These are phyloP conservation scores for Rattus rattus DNA, from an alignment of 2,113 vertebrate species.

Conservation along the genomic window DNA sequence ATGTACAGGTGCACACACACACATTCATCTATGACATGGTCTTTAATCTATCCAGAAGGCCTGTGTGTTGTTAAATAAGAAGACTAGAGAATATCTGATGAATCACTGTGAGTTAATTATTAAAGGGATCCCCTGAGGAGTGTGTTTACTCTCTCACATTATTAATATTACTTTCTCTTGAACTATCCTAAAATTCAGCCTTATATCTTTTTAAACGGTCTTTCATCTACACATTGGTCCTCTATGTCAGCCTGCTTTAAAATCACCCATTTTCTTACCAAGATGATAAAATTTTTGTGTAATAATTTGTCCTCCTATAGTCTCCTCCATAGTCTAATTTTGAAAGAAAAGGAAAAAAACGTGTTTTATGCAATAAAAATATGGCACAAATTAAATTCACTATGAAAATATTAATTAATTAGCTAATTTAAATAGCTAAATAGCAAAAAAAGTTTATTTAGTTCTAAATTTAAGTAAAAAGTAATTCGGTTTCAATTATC, in stretches of 20 bases:
- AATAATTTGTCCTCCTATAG: not conserved
- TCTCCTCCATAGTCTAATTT: not conserved
- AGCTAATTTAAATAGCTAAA: slow-evolving; percentile 41
- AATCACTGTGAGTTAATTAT: not conserved
- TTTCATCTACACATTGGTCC: no score
- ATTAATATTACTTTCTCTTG: not conserved
- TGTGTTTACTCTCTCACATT: not conserved
- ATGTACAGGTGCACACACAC: no score
- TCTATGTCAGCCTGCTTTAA: no score
- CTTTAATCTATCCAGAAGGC: no score
- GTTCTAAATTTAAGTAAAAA: no score
- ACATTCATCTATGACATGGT: no score
- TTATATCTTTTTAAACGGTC: not conserved
- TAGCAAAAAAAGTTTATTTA: slow-evolving; percentile 50
- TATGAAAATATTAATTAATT: slow-evolving; percentile 33
- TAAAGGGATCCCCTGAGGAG: not conserved
- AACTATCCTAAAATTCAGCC: not conserved
- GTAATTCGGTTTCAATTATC: no score
- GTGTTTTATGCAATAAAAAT: not conserved
- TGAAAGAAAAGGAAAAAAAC: not conserved
- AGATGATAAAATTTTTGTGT: not conserved
- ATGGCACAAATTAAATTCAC: slow-evolving; percentile 18
- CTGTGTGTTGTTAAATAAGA: not conserved
- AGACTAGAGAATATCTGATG: not conserved
- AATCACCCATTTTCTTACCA: not conserved